Percentiles rank a stretch among this genome's conserved stretches.
Evolutionary conservation across 1,140 invertebrate genomes (phyloP).

Genomic region (Phocides pigmalion): DNA sequence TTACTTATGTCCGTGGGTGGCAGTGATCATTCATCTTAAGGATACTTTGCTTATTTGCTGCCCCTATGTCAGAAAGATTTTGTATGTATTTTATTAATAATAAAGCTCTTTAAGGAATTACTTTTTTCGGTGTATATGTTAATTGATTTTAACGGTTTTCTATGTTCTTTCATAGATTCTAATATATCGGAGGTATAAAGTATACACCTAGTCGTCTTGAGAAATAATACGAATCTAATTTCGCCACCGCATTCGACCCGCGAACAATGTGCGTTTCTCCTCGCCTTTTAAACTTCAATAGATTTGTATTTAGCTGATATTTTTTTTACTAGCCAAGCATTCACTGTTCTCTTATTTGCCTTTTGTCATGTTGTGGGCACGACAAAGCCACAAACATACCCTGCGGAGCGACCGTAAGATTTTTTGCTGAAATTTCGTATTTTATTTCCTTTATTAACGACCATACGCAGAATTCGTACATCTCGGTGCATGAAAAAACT

Average conservation of each 20-base stretch:
- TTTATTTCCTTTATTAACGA: conserved; percentile 77
- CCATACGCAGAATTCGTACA: conserved; percentile 54
- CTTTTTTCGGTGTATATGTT: neutral
- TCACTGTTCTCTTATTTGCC: conserved; percentile 81
- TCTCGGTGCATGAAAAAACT: conserved; percentile 55
- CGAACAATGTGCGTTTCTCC: conserved; percentile 73
- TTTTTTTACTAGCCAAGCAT: conserved; percentile 57
- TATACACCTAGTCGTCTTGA: conserved; percentile 1
- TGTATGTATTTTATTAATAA: too few species aligned
- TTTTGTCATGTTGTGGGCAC: conserved; percentile 79
- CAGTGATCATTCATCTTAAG: too few species aligned
- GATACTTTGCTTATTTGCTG: too few species aligned
- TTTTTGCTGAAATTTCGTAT: conserved; percentile 77
- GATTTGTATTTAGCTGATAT: conserved; percentile 78
- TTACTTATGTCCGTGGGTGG: too few species aligned
- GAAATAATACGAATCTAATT: conserved; percentile 78
- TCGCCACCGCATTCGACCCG: conserved; percentile 71
- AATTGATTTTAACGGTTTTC: conserved; percentile 52
- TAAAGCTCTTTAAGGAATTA: too few species aligned
- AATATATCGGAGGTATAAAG: conserved; percentile 18
- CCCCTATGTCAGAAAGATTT: too few species aligned
- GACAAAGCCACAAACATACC: conserved; percentile 81
- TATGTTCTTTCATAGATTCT: conserved; percentile 20
- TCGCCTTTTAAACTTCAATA: conserved; percentile 82
- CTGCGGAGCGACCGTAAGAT: conserved; percentile 72